A percentile compares a stretch with the other conserved stretches of the same genome.
Conservation (phyloP, 2,113 vertebrate species). For the Nothocercus julius region DNA sequence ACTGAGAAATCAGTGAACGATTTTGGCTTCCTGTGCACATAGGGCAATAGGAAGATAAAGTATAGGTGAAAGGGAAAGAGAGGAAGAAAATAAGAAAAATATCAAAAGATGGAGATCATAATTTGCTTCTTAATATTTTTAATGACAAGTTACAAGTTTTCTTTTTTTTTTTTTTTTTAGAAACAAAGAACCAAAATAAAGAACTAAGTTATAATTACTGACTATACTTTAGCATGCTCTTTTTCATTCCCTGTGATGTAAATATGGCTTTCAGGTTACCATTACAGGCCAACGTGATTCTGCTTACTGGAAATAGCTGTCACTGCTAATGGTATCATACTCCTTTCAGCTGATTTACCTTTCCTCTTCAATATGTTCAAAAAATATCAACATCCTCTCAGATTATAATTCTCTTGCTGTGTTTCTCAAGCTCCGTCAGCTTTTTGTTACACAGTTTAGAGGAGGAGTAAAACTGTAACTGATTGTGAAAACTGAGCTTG, state of each 20-base stretch:
- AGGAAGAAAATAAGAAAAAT: not conserved
- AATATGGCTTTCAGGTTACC: not conserved
- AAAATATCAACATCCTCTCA: not conserved
- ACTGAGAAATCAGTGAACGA: not conserved
- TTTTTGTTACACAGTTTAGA: not conserved
- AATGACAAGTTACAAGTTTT: not conserved
- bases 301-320: not conserved
- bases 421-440: not conserved
- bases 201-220: not conserved
- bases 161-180: too few species aligned
- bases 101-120: not conserved
- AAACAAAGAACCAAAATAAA: not conserved
- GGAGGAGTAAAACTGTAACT: not conserved
- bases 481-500: not conserved
- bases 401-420: not conserved
- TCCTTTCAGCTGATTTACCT: not conserved
- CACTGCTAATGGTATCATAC: not conserved
- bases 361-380: not conserved
- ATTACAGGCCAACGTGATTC: not conserved
- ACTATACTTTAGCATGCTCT: not conserved
- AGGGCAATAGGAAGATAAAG: not conserved
- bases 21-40: not conserved
- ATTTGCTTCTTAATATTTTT: not conserved
- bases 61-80: not conserved
- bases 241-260: not conserved